Percentiles rank a stretch among this genome's conserved stretches.
Evolutionary conservation across 2,797 vertebrate species (phyloP).

Genomic region (Emys orbicularis): DNA sequence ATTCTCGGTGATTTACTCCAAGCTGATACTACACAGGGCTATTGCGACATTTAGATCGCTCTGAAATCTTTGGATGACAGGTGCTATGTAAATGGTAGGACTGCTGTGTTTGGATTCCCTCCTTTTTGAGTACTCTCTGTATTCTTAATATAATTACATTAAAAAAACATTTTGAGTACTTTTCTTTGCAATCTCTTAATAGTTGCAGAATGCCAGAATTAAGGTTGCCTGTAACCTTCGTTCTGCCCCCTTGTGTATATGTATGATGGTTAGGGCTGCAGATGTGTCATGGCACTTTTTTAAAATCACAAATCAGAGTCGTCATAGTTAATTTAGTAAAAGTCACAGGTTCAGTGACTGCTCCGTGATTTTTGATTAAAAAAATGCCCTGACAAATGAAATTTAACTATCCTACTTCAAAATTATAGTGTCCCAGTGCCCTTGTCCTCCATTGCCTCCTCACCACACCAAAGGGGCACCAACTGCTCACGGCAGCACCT

Average conservation of each 20-base stretch:
- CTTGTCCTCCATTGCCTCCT: neutral
- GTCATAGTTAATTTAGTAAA: neutral
- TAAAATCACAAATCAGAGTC: neutral
- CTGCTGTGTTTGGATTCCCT: neutral
- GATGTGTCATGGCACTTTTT: neutral
- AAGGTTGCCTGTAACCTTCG: neutral
- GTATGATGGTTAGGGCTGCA: neutral
- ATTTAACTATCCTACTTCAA: neutral
- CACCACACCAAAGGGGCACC: neutral
- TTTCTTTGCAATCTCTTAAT: too few relatives aligned
- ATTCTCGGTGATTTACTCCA: neutral
- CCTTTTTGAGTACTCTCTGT: neutral
- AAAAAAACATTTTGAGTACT: too few relatives aligned
- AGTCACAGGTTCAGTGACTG: neutral
- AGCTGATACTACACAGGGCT: neutral
- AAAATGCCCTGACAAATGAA: neutral
- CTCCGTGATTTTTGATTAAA: neutral
- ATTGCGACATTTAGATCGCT: neutral
- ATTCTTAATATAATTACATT: neutral
- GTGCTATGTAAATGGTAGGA: neutral
- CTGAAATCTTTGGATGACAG: neutral
- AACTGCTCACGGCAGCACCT: neutral
- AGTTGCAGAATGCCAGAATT: neutral
- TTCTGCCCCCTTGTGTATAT: neutral
- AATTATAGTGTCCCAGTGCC: neutral